Percentiles rank a stretch among this genome's conserved stretches.
These are phyloP conservation scores for Colossoma macropomum DNA, from an alignment of 2,113 vertebrate genomes.

Conservation along the genomic window DNA sequence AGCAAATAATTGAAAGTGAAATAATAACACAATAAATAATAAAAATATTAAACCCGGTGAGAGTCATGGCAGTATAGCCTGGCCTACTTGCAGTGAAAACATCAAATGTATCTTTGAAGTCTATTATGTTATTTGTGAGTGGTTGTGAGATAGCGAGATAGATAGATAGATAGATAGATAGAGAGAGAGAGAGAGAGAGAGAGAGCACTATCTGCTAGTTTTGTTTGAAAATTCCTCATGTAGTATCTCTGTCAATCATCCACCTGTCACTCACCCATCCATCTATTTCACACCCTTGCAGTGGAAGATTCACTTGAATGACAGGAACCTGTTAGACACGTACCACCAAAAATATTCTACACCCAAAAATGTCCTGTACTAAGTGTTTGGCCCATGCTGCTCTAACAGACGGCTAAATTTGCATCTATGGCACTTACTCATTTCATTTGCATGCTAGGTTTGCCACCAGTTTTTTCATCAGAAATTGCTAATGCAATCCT, in stretches of 20 bases:
- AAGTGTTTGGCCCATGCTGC: neutral
- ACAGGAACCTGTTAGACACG: neutral
- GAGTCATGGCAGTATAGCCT: slow-evolving; percentile 1
- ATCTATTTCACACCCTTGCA: neutral
- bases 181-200: neutral
- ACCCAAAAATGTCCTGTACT: neutral
- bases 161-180: neutral
- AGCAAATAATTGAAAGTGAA: slow-evolving; percentile 25
- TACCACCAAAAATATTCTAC: neutral
- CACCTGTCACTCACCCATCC: neutral
- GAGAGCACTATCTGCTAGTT: neutral
- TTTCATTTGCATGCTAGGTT: slow-evolving; percentile 7
- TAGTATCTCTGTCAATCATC: neutral
- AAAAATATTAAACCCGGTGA: neutral
- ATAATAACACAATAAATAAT: neutral
- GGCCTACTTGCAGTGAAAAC: slow-evolving; percentile 36
- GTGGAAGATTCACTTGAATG: neutral
- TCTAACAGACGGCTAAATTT: neutral
- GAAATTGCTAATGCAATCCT: slow-evolving; percentile 1
- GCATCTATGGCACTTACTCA: slow-evolving; percentile 16
- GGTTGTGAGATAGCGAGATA: neutral
- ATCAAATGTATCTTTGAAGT: slow-evolving; percentile 4
- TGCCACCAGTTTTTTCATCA: neutral
- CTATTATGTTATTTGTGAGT: neutral
- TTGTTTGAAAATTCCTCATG: neutral